Evolutionary conservation across 2,888 invertebrate species (phyloP), one percentile per base, ranked within the genome.

Genomic region (Oscheius sp.): DNA sequence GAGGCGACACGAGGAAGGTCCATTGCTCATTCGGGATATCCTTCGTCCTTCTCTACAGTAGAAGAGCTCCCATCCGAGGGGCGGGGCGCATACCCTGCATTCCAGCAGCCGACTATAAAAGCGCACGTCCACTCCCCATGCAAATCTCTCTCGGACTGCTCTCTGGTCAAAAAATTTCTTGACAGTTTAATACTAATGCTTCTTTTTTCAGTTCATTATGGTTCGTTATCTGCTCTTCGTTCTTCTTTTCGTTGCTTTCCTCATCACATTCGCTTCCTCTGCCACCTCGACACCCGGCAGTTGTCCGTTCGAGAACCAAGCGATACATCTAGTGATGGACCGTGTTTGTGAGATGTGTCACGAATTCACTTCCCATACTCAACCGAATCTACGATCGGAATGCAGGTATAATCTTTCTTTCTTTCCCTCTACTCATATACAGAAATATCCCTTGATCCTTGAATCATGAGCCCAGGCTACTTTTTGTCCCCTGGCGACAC

Each of bases 341-440:
- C 68, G 76, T 32, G 75, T 80, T 22, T 80, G 80, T 66, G 75
- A 77, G 59, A 71, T 78, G 69, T 80, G 80, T 61, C 80, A 80
- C 62, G 78, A 78, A 49, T 63, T 78, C 63, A 66, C 69, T 66
- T 73, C 73, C 4, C 74, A 76, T 49, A 66, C 71, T 2, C 57
- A 71, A 12, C 78, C 80, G 22, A 79, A 78, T 56, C 72, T 72
- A 62, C 63, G 80, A 38, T 47, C 72, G 8, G 75, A 76, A 20
- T 80, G 80, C 77, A 73, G 80, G 80, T 80, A 45, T 32, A 66
- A 36, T 45, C 17, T 45, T 12, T 22, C 20, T 36, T 41, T 14
- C 14, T 9, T 14, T 9, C 36, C 36, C 8, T 14, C 41, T 41
- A 4, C 12, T 41, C 41, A 4, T 41, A 3, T 17, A 3, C 41